Evolutionary conservation across 2,888 invertebrate genomes (phyloP), one percentile per base, ranked within the genome.

Genomic region (Drosophila putrida): DNA sequence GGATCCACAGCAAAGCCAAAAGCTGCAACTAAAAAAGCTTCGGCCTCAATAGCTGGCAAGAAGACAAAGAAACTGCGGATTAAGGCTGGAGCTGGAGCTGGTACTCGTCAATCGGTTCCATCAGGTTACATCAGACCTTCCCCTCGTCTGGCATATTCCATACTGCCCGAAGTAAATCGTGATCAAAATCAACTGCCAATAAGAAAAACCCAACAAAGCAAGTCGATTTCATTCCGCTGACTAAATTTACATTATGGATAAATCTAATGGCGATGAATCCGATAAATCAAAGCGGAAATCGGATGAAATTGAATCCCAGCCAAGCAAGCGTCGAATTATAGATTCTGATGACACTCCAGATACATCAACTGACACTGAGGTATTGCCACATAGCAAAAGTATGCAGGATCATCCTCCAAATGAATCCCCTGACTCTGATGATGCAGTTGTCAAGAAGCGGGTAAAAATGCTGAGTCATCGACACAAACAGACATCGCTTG

Each of bases 381-480:
- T 59, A 20, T 46, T 41, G 8, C 39, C 50, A 8, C 44, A 28
- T 11, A 49, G 53, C 41, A 53, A 57, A 10, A 13, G 28, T 38
- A 9, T 27, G 13, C 27, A 33, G 33, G n/a, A 31, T 10, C 8
- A 31, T 10, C 8, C 25, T 33, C 15, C 33, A 0, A 31, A 15
- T 20, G 47, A 53, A 3, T 10, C 41, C 15, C 13, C 55, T n/a
- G 27, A 20, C 31, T 33, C 20, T 38, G 35, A 54, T 54, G 53
- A 31, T 43, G 49, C 20, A 39, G 50, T 51, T 36, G 59, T 25
- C 10, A 78, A 84, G 58, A 87, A 83, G 66, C 75, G 82, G 82
- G 81, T 86, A 86, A 83, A 71, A 27, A 51, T 35, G 63, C 46
- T 31, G 13, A 36, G 5, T 8, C 36, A 51, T 28, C 66, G 11